Evolutionary conservation across 2,888 invertebrate genomes (phyloP).

Genomic region (Rhamphomyia laevipes): DNA sequence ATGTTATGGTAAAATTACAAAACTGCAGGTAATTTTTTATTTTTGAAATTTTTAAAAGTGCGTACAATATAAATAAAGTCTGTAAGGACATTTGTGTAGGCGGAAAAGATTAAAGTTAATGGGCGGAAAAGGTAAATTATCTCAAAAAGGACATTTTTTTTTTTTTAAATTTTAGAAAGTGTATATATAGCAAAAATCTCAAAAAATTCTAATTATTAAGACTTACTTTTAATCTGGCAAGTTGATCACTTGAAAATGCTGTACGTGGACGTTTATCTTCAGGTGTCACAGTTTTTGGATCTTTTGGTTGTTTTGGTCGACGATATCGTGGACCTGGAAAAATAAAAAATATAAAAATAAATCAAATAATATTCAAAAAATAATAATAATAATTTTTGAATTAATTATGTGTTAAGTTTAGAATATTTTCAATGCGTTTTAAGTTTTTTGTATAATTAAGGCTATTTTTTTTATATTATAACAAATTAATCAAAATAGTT

Average conservation of each 20-base stretch:
- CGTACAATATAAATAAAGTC: constrained; percentile 17
- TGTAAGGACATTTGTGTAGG: constrained; percentile 10
- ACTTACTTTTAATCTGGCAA: constrained; percentile 68
- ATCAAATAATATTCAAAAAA: no score
- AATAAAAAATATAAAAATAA: background rate
- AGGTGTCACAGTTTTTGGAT: constrained; percentile 35
- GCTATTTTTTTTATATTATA: no score
- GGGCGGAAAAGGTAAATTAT: background rate
- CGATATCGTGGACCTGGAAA: constrained; percentile 36
- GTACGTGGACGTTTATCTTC: constrained; percentile 91
- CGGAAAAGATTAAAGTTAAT: background rate
- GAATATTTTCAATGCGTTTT: no score
- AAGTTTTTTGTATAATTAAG: no score
- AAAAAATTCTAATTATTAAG: background rate
- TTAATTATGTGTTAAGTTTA: no score
- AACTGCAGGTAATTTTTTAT: background rate
- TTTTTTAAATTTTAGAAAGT: no score
- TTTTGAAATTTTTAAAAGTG: constrained; percentile 10
- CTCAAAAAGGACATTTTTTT: background rate
- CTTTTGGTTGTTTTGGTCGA: constrained; percentile 38
- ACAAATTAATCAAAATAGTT: no score
- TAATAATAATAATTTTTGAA: no score
- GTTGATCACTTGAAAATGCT: constrained; percentile 89
- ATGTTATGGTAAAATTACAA: background rate
- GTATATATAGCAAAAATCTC: no score